Evolutionary conservation across 2,888 invertebrate genomes (phyloP), one percentile per base, ranked within the genome.

Genomic region (Margaritifera margaritifera): DNA sequence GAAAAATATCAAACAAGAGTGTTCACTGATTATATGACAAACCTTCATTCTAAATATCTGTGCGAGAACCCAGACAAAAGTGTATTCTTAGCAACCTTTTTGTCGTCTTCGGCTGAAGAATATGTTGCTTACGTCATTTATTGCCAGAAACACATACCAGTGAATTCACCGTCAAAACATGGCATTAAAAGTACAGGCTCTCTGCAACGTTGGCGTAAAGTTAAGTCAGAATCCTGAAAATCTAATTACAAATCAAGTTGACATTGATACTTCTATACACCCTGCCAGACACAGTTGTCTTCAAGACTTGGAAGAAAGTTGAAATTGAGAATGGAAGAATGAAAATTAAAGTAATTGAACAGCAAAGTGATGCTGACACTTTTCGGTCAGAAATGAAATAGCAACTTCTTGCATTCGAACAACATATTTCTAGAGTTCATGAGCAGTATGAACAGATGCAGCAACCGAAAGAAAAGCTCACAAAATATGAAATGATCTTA

Each of bases 121-220:
- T 24, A 58, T 72, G 24, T 52, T 68, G 18, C 42, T 69, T n/a
- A 60, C 66, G 25, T 62, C 66, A 6, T 64, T 65, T 50, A 68
- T 74, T 20, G 61, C 68, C 22, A 60, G 68, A 25, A 72, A 72
- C n/a, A 66, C 66, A 54, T 72, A 71, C 59, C 74, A 66, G n/a
- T 74, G 74, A 51, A 27, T 66, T 18, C 61, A 69, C 24, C 74
- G 63, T 42, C 71, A 74, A 55, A 72, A 74, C 58, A 68, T 72
- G 66, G 69, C 72, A 18, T 24, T 67, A 22, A 67, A 62, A 64
- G 65, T 66, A 4, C 53, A 65, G 51, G 20, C 66, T 4, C 19
- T 72, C 20, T 51, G 56, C 51, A 68, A 62, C n/a, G 25, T 19
- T n/a, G n/a, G n/a, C n/a, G n/a, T n/a, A n/a, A n/a, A n/a, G n/a